Percentiles rank a stretch among this genome's conserved stretches.
Conservation (phyloP, 2,888 invertebrate species). For the Melieria crassipennis region DNA sequence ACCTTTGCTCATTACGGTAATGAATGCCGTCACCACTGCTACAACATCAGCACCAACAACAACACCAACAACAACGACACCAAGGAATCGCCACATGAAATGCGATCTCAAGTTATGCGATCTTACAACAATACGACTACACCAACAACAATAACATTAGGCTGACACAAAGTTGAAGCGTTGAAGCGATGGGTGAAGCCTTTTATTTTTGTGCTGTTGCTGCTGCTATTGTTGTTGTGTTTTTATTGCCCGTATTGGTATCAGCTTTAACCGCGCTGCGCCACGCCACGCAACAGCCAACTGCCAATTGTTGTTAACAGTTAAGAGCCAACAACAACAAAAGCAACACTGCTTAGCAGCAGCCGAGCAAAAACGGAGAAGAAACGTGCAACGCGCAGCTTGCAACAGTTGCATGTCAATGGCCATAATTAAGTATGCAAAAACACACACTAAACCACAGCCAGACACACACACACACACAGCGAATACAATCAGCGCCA, state of each 20-base stretch:
- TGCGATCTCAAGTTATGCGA: constrained; percentile 7
- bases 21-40: not conserved
- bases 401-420: constrained; percentile 59
- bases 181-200: not conserved
- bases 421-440: constrained; percentile 58
- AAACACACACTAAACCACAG: constrained; percentile 24
- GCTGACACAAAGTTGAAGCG: not conserved
- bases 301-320: not conserved
- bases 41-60: not conserved
- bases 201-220: not conserved
- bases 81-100: not conserved
- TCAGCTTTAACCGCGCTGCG: not conserved
- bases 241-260: not conserved
- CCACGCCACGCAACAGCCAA: not conserved
- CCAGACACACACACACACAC: not conserved
- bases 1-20: constrained; percentile 2
- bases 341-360: constrained; percentile 1
- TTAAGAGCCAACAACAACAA: constrained; percentile 1
- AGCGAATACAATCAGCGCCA: not conserved
- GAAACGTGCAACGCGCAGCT: not conserved
- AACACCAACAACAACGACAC: not conserved
- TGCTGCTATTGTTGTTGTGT: not conserved
- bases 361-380: not conserved
- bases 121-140: not conserved
- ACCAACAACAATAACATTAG: not conserved